Conservation (phyloP, 2,888 invertebrate genomes). For the Diarsia brunnea region DNA sequence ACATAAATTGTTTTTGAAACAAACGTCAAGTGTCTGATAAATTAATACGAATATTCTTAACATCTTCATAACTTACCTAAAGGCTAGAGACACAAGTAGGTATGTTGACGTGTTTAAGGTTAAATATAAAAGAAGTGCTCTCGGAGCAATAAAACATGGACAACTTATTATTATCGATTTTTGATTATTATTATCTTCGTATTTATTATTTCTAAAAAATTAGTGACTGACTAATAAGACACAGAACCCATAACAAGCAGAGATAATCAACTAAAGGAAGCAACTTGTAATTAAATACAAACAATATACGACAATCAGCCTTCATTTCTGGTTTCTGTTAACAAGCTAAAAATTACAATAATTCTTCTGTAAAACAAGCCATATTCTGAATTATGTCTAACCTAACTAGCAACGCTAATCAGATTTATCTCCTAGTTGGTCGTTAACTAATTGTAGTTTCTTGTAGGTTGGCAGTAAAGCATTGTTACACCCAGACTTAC, state of each 20-base stretch:
- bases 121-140: too few relatives aligned
- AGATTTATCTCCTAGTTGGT: conserved; percentile 29
- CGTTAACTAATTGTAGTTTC: conserved; percentile 27
- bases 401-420: conserved; percentile 8
- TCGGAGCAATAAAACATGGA: not conserved
- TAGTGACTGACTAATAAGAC: not conserved
- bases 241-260: too few relatives aligned
- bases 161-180: too few relatives aligned
- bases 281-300: not conserved
- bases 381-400: not conserved
- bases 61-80: not conserved
- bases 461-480: conserved; percentile 31
- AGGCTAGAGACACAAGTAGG: too few relatives aligned
- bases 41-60: not conserved
- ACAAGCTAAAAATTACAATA: not conserved
- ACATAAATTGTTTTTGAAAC: not conserved
- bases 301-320: not conserved
- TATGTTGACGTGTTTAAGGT: too few relatives aligned
- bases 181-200: too few relatives aligned
- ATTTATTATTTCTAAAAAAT: not conserved
- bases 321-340: not conserved
- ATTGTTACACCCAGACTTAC: conserved; percentile 23
- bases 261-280: not conserved
- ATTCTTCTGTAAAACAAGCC: not conserved
- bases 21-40: too few relatives aligned